Evolutionary conservation across 2,888 invertebrate genomes (phyloP).

Genomic region (Rhagophthalmus giganteus): DNA sequence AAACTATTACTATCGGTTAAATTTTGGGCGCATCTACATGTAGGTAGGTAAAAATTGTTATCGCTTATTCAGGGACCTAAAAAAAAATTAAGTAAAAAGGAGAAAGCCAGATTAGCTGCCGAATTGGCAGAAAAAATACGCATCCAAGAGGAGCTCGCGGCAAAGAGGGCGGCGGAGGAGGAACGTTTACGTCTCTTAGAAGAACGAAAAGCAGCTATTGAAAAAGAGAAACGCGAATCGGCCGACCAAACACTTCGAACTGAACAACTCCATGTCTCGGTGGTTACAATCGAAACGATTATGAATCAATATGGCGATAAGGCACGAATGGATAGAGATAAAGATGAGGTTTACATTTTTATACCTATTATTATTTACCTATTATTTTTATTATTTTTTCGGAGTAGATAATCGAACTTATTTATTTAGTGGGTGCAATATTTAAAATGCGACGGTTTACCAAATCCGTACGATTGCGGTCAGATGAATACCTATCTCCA

Average conservation of each 20-base stretch:
- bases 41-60: neutral
- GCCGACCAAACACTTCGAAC: slow-evolving; percentile 42
- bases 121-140: slow-evolving; percentile 54
- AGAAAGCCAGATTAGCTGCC: slow-evolving; percentile 53
- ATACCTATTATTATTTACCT: no score
- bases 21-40: neutral
- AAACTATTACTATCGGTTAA: no score
- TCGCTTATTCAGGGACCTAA: slow-evolving; percentile 36
- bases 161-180: slow-evolving; percentile 38
- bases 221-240: slow-evolving; percentile 49
- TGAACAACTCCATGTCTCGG: slow-evolving; percentile 43
- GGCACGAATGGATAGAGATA: slow-evolving; percentile 30
- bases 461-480: slow-evolving; percentile 56
- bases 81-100: slow-evolving; percentile 56
- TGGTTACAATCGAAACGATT: slow-evolving; percentile 22
- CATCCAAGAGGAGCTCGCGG: slow-evolving; percentile 32
- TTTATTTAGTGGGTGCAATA: slow-evolving; percentile 61
- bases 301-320: slow-evolving; percentile 19
- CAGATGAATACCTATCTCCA: slow-evolving; percentile 61
- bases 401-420: no score
- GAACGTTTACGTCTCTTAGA: slow-evolving; percentile 41
- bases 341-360: slow-evolving; percentile 37
- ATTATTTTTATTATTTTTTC: slow-evolving; percentile 2
- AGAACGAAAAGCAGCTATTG: slow-evolving; percentile 43
- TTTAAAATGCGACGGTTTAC: slow-evolving; percentile 60